A percentile compares a stretch with the other conserved stretches of the same genome.
phyloP scores from a whole-genome alignment of 2,113 vertebrate genomes.

The Ailurus styani region DNA sequence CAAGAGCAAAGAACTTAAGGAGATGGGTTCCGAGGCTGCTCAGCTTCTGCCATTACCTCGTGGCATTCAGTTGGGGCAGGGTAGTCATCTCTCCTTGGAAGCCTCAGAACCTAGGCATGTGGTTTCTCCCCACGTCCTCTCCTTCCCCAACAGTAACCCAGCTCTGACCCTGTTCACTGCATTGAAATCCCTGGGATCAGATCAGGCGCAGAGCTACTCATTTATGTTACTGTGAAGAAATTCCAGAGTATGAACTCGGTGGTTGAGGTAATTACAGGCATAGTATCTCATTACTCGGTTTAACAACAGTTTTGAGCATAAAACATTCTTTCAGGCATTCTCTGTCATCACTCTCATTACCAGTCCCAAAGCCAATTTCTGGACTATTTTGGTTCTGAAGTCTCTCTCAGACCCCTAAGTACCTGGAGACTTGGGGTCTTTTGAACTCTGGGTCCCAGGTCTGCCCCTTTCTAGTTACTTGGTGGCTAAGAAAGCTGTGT shows the following conservation, averaged over 20 bases:
- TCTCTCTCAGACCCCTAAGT: neutral
- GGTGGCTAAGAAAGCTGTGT: neutral
- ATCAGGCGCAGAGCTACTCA: neutral
- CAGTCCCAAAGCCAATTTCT: neutral
- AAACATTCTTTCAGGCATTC: neutral
- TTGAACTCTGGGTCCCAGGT: neutral
- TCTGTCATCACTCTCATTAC: neutral
- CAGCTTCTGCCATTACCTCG: neutral
- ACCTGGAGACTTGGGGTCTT: neutral
- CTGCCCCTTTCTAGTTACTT: neutral
- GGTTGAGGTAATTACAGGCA: slow-evolving; percentile 6
- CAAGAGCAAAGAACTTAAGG: neutral
- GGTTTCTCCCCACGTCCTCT: neutral
- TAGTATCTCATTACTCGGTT: slow-evolving; percentile 22
- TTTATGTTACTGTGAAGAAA: slow-evolving; percentile 34
- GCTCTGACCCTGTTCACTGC: neutral
- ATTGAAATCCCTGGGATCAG: neutral
- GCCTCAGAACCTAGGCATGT: neutral
- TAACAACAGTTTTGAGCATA: slow-evolving; percentile 10
- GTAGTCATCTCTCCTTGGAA: too few relatives aligned
- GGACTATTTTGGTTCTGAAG: neutral
- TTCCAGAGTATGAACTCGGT: neutral
- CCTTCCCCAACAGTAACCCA: neutral
- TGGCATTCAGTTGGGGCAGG: neutral
- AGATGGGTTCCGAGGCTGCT: neutral